Evolutionary conservation across 2,888 invertebrate species (phyloP), one percentile per base, ranked within the genome.

Genomic region (Drosophila atripex): DNA sequence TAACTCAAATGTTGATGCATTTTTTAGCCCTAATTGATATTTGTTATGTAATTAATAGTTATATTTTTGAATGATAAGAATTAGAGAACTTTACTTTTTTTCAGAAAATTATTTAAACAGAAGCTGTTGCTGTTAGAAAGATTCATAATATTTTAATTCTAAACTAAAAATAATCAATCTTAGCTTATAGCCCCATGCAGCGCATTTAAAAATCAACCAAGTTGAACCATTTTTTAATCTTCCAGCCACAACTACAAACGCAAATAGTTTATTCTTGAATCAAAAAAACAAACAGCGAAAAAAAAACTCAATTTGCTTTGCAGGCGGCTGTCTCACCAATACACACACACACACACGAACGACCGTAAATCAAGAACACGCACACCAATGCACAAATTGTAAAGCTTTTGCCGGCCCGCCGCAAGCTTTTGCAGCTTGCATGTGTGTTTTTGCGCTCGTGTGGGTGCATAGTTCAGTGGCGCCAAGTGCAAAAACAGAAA

Each of bases 401-500:
- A 53, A 45, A 82, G 80, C 80, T 80, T 80, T 78, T 45, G 49
- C 35, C 25, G 54, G 38, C n/a, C 53, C 28, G 23, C 53, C 28
- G 23, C 39, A 16, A 88, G 88, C 85, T 86, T 77, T 82, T 69
- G 51, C 43, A 71, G 56, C 57, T 71, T 71, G 71, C 70, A 71
- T 56, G 58, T 55, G 73, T 73, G 55, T 75, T 68, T 46, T 65
- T 56, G 55, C 35, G 30, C 38, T 45, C 54, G 43, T 66, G 72
- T 52, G 59, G 66, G 68, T 74, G 59, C 55, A 69, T 75, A 73
- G 64, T 63, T 73, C 54, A 57, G 38, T 41, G 55, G 64, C 73
- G 72, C 64, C 73, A 59, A 66, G 43, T 72, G 73, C 73, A 71
- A 58, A 71, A 32, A 53, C 14, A 21, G 0, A 30, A 54, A 21